Evolutionary conservation across 1,140 invertebrate species (phyloP).

Genomic region (Amyelois transitella): DNA sequence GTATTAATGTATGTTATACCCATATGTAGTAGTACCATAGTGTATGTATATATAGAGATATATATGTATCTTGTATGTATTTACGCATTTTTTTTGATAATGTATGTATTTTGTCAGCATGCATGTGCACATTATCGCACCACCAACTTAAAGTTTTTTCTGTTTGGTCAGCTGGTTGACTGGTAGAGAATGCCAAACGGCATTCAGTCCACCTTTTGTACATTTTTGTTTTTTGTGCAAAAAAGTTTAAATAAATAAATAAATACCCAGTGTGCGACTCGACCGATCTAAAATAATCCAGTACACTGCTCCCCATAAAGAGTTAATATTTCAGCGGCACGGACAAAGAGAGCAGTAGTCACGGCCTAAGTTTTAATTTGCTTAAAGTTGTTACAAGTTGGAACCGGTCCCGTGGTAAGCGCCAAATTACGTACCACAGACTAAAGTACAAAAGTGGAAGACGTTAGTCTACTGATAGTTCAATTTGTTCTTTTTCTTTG

Average conservation of each 20-base stretch:
- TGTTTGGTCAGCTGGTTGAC: no score
- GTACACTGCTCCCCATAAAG: conserved; percentile 67
- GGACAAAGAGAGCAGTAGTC: conserved; percentile 66
- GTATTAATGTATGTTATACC: background rate
- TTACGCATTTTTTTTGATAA: no score
- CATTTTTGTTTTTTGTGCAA: no score
- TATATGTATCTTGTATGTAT: no score
- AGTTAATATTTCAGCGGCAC: conserved; percentile 68
- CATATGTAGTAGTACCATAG: no score
- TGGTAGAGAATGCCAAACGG: no score
- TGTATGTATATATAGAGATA: no score
- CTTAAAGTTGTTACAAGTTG: conserved; percentile 71
- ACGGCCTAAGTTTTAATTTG: conserved; percentile 69
- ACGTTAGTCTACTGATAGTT: conserved; percentile 60
- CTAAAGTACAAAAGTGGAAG: conserved; percentile 36
- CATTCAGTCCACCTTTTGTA: no score
- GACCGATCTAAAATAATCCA: conserved; percentile 6
- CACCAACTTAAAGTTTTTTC: no score
- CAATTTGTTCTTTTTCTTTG: conserved; percentile 49
- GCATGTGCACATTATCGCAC: no score
- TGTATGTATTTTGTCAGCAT: no score
- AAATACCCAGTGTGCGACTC: background rate
- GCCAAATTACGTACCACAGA: conserved; percentile 64
- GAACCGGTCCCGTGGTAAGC: conserved; percentile 64
- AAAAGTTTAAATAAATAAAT: no score